Percentiles rank a stretch among this genome's conserved stretches.
Conservation (phyloP, 2,888 invertebrate genomes). For the Macrosiphum euphorbiae region DNA sequence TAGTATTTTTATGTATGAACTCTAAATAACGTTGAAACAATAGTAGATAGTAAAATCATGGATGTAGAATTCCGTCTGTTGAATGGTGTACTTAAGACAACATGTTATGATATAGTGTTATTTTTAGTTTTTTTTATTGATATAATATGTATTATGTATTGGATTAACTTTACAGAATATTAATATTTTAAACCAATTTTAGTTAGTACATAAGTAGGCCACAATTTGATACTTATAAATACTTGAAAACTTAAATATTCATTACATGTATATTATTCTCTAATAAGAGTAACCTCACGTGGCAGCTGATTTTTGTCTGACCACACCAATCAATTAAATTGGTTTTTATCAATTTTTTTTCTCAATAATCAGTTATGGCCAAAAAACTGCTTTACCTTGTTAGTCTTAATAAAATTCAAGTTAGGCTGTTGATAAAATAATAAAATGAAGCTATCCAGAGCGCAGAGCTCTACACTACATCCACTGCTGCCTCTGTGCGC, state of each 20-base stretch:
- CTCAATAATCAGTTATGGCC: neutral
- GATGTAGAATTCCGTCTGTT: neutral
- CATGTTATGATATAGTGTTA: neutral
- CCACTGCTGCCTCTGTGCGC: neutral
- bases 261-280: neutral
- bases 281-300: neutral
- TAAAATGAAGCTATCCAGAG: too few relatives aligned
- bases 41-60: neutral
- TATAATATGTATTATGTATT: neutral
- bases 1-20: neutral
- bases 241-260: neutral
- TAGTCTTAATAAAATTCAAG: neutral
- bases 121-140: neutral
- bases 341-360: neutral
- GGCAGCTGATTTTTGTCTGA: neutral
- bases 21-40: neutral
- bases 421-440: neutral
- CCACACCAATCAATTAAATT: neutral
- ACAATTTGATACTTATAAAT: neutral
- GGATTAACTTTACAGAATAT: neutral
- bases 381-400: neutral
- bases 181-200: neutral
- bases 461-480: neutral
- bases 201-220: neutral
- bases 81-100: neutral